Base-by-base conservation (phyloP, 2,888 invertebrate genomes). In the Andrena flavipes region DNA sequence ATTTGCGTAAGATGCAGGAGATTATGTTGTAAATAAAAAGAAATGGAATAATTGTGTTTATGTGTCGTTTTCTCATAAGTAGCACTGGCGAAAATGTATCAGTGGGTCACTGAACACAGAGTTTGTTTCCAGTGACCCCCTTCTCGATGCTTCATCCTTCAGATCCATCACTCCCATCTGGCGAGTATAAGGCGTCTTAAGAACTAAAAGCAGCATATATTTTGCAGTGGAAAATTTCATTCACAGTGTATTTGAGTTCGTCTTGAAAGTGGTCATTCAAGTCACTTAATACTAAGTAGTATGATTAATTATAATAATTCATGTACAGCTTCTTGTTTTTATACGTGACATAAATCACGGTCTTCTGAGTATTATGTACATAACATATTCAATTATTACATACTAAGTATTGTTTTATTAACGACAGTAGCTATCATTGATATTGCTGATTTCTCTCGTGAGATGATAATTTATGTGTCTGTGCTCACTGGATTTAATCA, bases 51-150 rank as follows among this genome's bases (percentile, higher is more conserved):
- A 74, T 69, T 56, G 23, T 33, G 64, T 73, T 71, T 80, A 49
- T 30, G 49, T 35, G 74, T 29, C 71, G 65, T 49, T 64, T 73
- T 69, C 67, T 60, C 69, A 29, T 79, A 62, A 26, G 20, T 29
- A 4, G 23, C n/a, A n/a, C 20, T 13, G 23, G 78, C 75, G 89
- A 89, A 93, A 92, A 92, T 90, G 89, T 92, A 91, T 91, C 91
- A 93, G 86, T 92, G 88, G 93, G 93, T 93, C 92, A 92, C 86
- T 84, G 86, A 86, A 86, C 87, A 82, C 87, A 73, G 84, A 85
- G 78, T 90, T 91, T 91, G 85, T 89, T 89, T 92, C 90, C 88
- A 86, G 87, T 89, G 92, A 88, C 92, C 91, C 65, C 78, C 78
- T 71, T 80, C 35, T 67, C 64, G 71, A 70, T 80, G 79, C 83